These are phyloP conservation scores for Cremastobaeus sp. DNA, from an alignment of 2,888 invertebrate species.

Conservation along the genomic window DNA sequence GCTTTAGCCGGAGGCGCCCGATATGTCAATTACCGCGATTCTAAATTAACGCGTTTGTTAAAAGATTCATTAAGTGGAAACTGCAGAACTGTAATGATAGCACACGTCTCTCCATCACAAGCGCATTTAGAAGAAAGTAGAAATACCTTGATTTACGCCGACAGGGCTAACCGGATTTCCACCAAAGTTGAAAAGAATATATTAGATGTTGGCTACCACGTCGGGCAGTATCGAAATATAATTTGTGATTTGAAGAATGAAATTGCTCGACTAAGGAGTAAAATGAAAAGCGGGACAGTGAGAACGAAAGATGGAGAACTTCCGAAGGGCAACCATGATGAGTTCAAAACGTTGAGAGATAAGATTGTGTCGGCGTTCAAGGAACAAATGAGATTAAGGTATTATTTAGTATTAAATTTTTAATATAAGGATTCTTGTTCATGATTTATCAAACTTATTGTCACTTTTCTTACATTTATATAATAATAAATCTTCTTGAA, in stretches of 20 bases:
- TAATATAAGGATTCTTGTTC: neutral
- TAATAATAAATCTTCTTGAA: no score
- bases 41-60: conserved; percentile 93
- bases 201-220: conserved; percentile 83
- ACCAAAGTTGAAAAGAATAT: conserved; percentile 84
- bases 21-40: conserved; percentile 97
- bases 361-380: conserved; percentile 93
- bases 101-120: conserved; percentile 92
- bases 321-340: conserved; percentile 75
- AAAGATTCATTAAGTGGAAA: conserved; percentile 93
- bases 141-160: conserved; percentile 95
- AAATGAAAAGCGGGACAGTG: conserved; percentile 85
- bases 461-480: no score
- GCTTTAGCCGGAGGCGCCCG: conserved; percentile 90
- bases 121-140: conserved; percentile 93
- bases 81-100: conserved; percentile 97
- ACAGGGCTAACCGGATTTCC: conserved; percentile 95
- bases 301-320: conserved; percentile 77
- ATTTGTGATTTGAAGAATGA: conserved; percentile 91
- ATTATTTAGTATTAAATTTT: conserved; percentile 16
- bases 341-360: conserved; percentile 85
- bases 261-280: conserved; percentile 87
- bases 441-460: no score
- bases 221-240: conserved; percentile 90
- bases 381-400: conserved; percentile 93